Base-by-base conservation (phyloP, 2,797 vertebrate genomes). In the Tokudaia tokunoshimensis region DNA sequence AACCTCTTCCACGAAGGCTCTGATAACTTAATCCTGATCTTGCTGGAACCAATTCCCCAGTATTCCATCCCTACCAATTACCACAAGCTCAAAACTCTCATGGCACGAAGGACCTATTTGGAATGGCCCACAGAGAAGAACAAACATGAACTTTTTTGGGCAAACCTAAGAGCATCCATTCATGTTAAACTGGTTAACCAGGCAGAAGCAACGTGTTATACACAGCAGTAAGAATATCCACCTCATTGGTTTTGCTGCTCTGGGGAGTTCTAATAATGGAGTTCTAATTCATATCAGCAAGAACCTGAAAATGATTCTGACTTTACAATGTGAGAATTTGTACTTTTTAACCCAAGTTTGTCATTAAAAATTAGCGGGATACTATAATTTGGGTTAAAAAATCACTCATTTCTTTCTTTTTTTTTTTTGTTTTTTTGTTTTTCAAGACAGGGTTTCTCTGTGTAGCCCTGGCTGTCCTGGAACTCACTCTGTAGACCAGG, bases 11-110 rank as follows among this genome's bases (percentile, higher is more conserved):
- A 97, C 3, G 98, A 98, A 94, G 99, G 98, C 14, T 98, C 98
- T 0, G 97, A 99, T 85, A 99, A 99, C 75, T 97, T 99, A 44
- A 99, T 99, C 92, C 98, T 99, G n/a, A 98, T 99, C 92, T 97
- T 99, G 41, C 98, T 99, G 57, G 99, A 99, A 74, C 98, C 99
- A 0, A 98, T 99, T 83, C 99, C 99, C 47, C 96, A 98, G 0
- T 99, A 99, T 92, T 63, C 99, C 61, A 99, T 99, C 94, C 99
- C 99, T 24, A 98, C 98, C n/a, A 99, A 99, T 95, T 99, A 99
- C 95, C 98, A 99, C 97, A 99, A 99, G 92, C 98, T 99, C 50
- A 99, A 99, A 98, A 97, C 98, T 97, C 99, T 99, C 95, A 99
- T 99, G 99, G 95, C 97, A 12, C 98, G 26, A 24, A 98, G 99